These are phyloP conservation scores for Pipistrellus nathusii DNA, from an alignment of 2,797 vertebrate genomes.

Conservation along the genomic window DNA sequence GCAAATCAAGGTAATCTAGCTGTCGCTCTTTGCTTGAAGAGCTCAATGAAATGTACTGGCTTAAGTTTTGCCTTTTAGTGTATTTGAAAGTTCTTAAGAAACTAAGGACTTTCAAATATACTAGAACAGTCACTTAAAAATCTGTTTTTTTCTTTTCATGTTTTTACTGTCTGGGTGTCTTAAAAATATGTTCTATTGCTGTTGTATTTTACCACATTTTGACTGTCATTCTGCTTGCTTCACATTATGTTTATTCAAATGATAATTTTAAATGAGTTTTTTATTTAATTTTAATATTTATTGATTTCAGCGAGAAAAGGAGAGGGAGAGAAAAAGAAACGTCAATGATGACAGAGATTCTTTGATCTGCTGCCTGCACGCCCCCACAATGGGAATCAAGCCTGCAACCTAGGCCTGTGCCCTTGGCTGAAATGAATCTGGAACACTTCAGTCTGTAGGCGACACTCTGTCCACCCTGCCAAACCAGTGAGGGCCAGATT, in stretches of 20 bases:
- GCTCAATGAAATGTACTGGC: constrained; percentile 28
- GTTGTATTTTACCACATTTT: constrained; percentile 24
- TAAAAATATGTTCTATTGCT: not conserved
- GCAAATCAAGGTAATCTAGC: constrained; percentile 63
- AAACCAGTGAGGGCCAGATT: not conserved
- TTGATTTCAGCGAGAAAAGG: no score
- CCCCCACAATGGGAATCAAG: no score
- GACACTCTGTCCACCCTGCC: no score
- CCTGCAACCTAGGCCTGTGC: no score
- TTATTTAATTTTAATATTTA: no score
- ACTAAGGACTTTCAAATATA: constrained; percentile 46
- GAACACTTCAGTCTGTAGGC: no score
- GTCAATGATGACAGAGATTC: no score
- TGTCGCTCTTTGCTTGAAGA: constrained; percentile 40
- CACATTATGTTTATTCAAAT: constrained; percentile 12
- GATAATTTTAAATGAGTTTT: not conserved
- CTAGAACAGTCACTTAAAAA: not conserved
- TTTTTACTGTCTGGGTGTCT: constrained; percentile 36
- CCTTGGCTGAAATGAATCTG: no score
- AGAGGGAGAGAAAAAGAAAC: no score
- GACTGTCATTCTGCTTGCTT: constrained; percentile 37
- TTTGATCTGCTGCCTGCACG: no score
- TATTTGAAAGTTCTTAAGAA: not conserved
- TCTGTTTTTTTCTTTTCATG: not conserved
- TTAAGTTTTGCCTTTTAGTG: constrained; percentile 63